Percentiles rank a stretch among this genome's conserved stretches.
These are phyloP conservation scores for Pygmarrhopalites habei DNA, from an alignment of 1,140 invertebrate genomes.

Conservation along the genomic window DNA sequence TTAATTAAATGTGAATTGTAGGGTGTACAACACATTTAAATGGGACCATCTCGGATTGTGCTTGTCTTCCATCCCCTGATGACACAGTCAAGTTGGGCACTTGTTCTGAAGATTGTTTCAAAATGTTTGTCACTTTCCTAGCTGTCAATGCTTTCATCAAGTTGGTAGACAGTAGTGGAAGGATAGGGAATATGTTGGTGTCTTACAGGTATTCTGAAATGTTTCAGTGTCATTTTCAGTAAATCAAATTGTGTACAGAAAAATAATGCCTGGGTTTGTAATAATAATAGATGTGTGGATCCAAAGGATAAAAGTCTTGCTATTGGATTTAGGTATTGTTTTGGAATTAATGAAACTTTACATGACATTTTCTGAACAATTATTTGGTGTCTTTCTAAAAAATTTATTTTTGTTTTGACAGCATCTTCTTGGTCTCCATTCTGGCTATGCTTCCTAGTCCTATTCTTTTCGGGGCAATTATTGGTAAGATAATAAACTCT, in stretches of 20 bases:
- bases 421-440: conserved; percentile 56
- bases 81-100: conserved; percentile 27
- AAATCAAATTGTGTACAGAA: no score
- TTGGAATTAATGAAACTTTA: no score
- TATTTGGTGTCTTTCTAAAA: no score
- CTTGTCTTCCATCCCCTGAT: conserved; percentile 20
- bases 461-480: conserved; percentile 62
- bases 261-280: no score
- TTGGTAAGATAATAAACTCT: conserved; percentile 49
- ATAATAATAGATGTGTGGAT: conserved; percentile 50
- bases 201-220: conserved; percentile 33
- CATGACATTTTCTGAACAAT: no score
- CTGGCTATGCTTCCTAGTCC: conserved; percentile 60
- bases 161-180: conserved; percentile 26
- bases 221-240: no score
- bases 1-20: no score
- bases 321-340: conserved; percentile 56
- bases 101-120: conserved; percentile 34
- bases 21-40: conserved; percentile 33
- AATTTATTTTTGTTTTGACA: no score
- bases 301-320: conserved; percentile 57
- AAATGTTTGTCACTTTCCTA: conserved; percentile 25
- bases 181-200: conserved; percentile 41
- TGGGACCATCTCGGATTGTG: conserved; percentile 21
- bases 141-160: conserved; percentile 27